Evolutionary conservation across 2,113 vertebrate species (phyloP), one percentile per base, ranked within the genome.

Genomic region (Verasper variegatus): DNA sequence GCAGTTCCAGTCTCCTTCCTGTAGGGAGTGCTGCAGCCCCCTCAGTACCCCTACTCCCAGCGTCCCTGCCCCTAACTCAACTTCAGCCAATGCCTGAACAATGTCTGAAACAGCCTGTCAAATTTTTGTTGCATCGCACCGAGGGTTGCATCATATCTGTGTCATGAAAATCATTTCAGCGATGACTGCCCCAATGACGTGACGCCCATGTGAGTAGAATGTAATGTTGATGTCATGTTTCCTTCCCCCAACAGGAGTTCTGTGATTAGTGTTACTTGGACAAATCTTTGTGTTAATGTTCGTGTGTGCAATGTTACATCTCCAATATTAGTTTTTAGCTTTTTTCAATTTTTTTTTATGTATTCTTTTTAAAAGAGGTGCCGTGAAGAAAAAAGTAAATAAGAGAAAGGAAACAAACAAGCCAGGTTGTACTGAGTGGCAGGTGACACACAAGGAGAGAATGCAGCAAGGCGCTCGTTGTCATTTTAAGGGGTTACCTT

Each of bases 401-500:
- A 89, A 93, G 80, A 93, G 88, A 92, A 95, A 95, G 88, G 89
- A 90, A 89, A 86, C 90, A 95, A 95, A 96, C 95, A 96, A 95
- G 91, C 95, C 94, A 94, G 93, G 90, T 94, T 93, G 93, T 93
- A 94, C 94, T 95, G 94, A 95, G 91, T 92, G 93, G 95, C 92
- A 95, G 94, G 91, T 94, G 94, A 95, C 95, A 96, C 95, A 95
- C 95, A 92, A 88, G 92, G 94, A 95, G 95, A 95, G 91, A 92
- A 95, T 95, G 93, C 95, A 95, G 93, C 92, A 93, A 94, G 94
- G 94, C 92, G 95, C 91, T 92, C 89, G 83, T 91, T 92, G 91
- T 92, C 86, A 89, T 84, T 91, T 7, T 94, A 90, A 94, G 92
- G 94, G 95, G 95, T 99, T 98, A 99, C 97, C 97, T 98, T 99